Conservation (phyloP, 1,140 invertebrate species). For the Lepidotrigona ventralis region DNA sequence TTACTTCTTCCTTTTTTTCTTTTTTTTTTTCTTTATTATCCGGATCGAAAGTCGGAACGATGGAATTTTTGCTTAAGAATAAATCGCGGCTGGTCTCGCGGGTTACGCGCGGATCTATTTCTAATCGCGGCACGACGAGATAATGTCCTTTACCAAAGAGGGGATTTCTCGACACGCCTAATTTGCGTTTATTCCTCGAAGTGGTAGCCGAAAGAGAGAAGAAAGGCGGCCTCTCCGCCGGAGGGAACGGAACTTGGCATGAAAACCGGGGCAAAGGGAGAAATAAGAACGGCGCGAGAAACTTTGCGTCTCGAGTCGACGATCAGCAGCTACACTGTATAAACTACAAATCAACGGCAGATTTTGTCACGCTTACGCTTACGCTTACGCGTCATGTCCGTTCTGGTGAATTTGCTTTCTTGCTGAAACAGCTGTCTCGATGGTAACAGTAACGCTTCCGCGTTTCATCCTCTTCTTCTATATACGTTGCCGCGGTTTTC, state of each 20-base stretch:
- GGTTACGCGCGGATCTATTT: slow-evolving; percentile 55
- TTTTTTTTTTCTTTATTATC: neutral
- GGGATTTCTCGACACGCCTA: slow-evolving; percentile 46
- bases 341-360: neutral
- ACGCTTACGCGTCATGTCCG: neutral
- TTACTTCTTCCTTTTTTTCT: neutral
- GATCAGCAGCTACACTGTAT: slow-evolving; percentile 23
- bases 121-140: slow-evolving; percentile 44
- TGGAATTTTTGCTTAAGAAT: slow-evolving; percentile 31
- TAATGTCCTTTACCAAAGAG: slow-evolving; percentile 23
- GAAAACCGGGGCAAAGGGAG: slow-evolving; percentile 3
- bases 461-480: neutral
- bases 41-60: too few relatives aligned
- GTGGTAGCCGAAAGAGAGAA: slow-evolving; percentile 22
- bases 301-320: neutral
- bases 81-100: neutral
- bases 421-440: neutral
- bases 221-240: slow-evolving; percentile 18
- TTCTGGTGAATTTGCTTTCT: neutral
- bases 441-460: neutral
- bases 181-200: slow-evolving; percentile 54
- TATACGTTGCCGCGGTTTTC: neutral
- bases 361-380: neutral
- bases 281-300: slow-evolving; percentile 37
- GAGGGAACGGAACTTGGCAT: slow-evolving; percentile 38